Evolutionary conservation across 2,888 invertebrate species (phyloP).

Genomic region (Lottia gigantea): DNA sequence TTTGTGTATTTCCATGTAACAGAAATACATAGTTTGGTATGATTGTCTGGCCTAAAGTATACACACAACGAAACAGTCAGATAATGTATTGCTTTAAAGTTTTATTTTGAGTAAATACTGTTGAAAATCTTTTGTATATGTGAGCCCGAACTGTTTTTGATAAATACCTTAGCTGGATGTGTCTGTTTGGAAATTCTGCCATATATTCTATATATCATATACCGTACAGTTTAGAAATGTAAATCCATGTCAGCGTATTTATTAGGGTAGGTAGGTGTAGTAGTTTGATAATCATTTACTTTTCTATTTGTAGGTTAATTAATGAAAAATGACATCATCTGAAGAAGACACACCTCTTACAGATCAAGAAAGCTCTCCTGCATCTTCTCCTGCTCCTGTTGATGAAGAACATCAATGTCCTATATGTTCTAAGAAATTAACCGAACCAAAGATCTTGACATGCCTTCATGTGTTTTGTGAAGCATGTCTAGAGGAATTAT

Average conservation of each 20-base stretch:
- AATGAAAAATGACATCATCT: not conserved
- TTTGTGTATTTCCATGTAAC: too few species aligned
- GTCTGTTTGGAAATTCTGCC: too few species aligned
- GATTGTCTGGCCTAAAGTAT: too few species aligned
- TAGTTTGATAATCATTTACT: not conserved
- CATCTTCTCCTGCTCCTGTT: slow-evolving; percentile 33
- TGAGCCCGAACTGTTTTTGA: too few species aligned
- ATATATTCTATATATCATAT: too few species aligned
- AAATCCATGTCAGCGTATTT: not conserved
- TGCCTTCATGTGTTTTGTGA: slow-evolving; percentile 97
- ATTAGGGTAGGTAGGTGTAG: not conserved
- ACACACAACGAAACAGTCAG: too few species aligned
- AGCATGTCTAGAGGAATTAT: slow-evolving; percentile 85
- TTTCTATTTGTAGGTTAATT: not conserved
- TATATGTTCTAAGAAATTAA: slow-evolving; percentile 73
- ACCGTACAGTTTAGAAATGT: too few species aligned
- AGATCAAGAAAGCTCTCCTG: slow-evolving; percentile 35
- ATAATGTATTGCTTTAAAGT: too few species aligned
- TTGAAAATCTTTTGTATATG: too few species aligned
- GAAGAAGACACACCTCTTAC: not conserved
- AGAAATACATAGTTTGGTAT: too few species aligned
- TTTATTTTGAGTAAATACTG: too few species aligned
- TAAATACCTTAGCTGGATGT: too few species aligned
- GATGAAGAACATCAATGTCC: slow-evolving; percentile 52
- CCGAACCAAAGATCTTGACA: slow-evolving; percentile 86